Evolutionary conservation across 1,140 invertebrate species (phyloP).

Genomic region (Aphelenchoides avenae): DNA sequence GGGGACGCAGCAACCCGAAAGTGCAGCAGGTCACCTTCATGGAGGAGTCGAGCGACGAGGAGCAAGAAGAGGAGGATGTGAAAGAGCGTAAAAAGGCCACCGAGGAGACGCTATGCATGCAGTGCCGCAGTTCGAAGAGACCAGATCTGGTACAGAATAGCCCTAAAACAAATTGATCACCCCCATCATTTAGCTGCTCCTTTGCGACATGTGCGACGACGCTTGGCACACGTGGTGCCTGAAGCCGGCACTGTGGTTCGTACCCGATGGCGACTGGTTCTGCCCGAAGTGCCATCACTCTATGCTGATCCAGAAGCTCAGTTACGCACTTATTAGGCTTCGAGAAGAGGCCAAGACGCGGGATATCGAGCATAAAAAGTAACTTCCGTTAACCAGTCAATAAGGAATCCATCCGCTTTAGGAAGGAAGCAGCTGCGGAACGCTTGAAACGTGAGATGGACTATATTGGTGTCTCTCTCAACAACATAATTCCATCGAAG

Average conservation of each 20-base stretch:
- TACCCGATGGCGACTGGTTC: slow-evolving; percentile 61
- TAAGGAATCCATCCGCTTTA: slow-evolving; percentile 25
- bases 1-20: too few species aligned
- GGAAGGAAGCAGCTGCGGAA: slow-evolving; percentile 48
- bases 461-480: slow-evolving; percentile 50
- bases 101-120: slow-evolving; percentile 43
- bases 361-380: slow-evolving; percentile 42
- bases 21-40: neutral
- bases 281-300: slow-evolving; percentile 62
- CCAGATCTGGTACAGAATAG: slow-evolving; percentile 39
- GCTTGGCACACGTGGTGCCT: slow-evolving; percentile 57
- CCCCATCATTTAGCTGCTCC: slow-evolving; percentile 71
- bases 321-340: slow-evolving; percentile 13
- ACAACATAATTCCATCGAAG: slow-evolving; percentile 51
- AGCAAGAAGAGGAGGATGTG: slow-evolving; percentile 33
- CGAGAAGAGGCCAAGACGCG: slow-evolving; percentile 25
- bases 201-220: slow-evolving; percentile 67
- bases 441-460: slow-evolving; percentile 52
- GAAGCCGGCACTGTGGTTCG: slow-evolving; percentile 44
- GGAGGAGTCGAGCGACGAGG: slow-evolving; percentile 36
- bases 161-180: neutral
- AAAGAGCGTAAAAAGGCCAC: slow-evolving; percentile 47
- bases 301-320: slow-evolving; percentile 33
- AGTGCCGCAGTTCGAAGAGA: slow-evolving; percentile 43
- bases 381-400: neutral